Evolutionary conservation across 2,797 vertebrate species (phyloP).

Genomic region (Cichlasoma orientale): DNA sequence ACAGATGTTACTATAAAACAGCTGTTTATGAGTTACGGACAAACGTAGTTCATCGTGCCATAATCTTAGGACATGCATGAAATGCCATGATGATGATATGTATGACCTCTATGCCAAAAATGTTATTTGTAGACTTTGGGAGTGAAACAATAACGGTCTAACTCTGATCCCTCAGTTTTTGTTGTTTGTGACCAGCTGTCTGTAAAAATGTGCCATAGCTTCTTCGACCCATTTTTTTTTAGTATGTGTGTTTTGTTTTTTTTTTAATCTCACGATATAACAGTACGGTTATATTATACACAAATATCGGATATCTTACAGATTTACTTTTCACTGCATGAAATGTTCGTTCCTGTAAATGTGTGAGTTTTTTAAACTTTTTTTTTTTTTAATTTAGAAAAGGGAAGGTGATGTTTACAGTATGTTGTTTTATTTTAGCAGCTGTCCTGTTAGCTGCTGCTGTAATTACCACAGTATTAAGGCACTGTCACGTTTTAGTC

Average conservation of each 20-base stretch:
- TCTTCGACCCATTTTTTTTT: background rate
- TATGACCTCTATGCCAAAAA: constrained; percentile 54
- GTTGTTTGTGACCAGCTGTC: constrained; percentile 20
- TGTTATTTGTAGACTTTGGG: constrained; percentile 48
- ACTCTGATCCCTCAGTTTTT: background rate
- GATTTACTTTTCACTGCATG: constrained; percentile 47
- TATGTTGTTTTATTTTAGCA: background rate
- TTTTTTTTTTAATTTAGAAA: constrained; percentile 17
- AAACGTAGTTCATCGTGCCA: constrained; percentile 13
- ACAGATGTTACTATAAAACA: constrained; percentile 19
- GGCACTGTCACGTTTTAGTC: constrained; percentile 7
- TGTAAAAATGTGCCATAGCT: constrained; percentile 58
- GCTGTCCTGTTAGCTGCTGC: constrained; percentile 5
- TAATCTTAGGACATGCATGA: constrained; percentile 58
- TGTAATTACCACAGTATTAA: constrained; percentile 47
- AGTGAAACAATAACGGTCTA: background rate
- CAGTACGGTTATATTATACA: background rate
- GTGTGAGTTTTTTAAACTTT: background rate
- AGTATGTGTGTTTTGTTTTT: background rate
- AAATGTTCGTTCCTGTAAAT: constrained; percentile 29
- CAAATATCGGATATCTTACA: background rate
- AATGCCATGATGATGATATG: constrained; percentile 51
- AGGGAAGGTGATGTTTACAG: background rate
- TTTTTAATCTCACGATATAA: constrained; percentile 15
- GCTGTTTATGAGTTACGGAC: background rate